phyloP scores from a whole-genome alignment of 2,113 vertebrate genomes.

The Rhineura floridana region DNA sequence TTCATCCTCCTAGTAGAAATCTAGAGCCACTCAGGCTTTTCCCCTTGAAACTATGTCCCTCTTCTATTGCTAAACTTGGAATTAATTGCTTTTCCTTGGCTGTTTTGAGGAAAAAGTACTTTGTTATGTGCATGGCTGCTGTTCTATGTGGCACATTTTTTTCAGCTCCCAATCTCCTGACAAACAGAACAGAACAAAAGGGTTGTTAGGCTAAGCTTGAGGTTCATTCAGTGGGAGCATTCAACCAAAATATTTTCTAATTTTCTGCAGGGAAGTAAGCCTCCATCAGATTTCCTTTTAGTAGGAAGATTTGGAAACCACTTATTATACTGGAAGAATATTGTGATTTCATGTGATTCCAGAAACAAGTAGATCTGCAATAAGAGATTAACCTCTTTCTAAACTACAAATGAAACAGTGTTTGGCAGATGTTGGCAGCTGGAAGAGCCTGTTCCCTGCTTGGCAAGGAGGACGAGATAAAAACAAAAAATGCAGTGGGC shows the following conservation, averaged over 20 bases:
- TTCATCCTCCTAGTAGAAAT: background rate
- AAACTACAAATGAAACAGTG: background rate
- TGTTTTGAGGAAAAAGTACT: accelerated
- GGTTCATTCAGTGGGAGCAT: background rate
- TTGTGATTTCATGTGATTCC: accelerated
- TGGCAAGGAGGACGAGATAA: background rate
- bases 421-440: background rate
- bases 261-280: conserved; percentile 7
- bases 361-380: background rate
- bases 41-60: background rate
- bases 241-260: background rate
- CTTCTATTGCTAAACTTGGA: background rate
- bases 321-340: background rate
- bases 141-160: accelerated
- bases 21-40: background rate
- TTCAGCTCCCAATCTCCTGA: background rate
- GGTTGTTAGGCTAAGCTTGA: background rate
- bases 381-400: background rate
- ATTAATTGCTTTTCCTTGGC: background rate
- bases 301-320: background rate
- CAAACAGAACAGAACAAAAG: background rate
- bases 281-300: background rate
- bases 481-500: background rate
- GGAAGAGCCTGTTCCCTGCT: background rate
- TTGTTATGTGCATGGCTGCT: background rate